Evolutionary conservation across 2,797 vertebrate species (phyloP).

Genomic region (Sebastes diaconus): DNA sequence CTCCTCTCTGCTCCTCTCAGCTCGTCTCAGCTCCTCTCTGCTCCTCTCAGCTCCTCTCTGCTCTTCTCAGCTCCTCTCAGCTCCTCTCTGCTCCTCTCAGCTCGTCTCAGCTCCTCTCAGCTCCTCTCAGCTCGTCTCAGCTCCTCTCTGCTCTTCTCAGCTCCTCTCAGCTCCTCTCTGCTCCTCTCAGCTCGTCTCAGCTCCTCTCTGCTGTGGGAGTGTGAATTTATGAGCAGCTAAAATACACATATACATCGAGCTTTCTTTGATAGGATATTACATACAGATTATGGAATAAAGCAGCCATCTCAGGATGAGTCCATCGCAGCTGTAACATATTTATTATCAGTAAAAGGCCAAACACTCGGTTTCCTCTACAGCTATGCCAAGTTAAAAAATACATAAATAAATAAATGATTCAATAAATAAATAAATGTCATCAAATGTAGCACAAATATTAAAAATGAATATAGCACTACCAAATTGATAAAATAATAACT

Average conservation of each 20-base stretch:
- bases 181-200: background rate
- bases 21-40: accelerated
- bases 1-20: accelerated
- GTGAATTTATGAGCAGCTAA: background rate
- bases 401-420: too few relatives aligned
- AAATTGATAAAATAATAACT: too few relatives aligned
- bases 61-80: accelerated
- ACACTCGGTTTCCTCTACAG: background rate
- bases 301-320: too few relatives aligned
- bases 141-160: background rate
- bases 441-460: too few relatives aligned
- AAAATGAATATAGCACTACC: too few relatives aligned
- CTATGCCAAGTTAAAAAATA: too few relatives aligned
- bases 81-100: too few relatives aligned
- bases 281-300: background rate
- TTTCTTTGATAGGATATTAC: background rate
- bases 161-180: background rate
- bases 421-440: too few relatives aligned
- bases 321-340: background rate
- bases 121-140: too few relatives aligned
- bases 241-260: too few relatives aligned
- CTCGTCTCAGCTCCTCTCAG: accelerated
- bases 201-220: background rate
- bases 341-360: background rate
- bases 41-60: accelerated